phyloP scores from a whole-genome alignment of 2,888 invertebrate species.

The Eilema caniola region DNA sequence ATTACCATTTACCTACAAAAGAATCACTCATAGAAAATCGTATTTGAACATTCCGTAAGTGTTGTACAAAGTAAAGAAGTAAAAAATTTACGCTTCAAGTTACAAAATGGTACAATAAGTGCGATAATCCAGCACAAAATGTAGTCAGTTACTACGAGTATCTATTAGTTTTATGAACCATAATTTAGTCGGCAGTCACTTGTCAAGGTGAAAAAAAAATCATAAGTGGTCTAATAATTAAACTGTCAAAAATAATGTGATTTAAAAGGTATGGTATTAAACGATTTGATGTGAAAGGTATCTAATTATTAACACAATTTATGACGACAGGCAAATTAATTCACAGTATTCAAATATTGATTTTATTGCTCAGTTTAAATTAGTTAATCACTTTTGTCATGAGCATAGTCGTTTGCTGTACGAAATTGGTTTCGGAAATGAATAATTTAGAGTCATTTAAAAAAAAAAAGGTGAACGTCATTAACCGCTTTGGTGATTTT shows the following conservation, averaged over 20 bases:
- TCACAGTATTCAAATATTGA: constrained; percentile 57
- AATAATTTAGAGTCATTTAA: constrained; percentile 45
- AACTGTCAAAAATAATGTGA: constrained; percentile 53
- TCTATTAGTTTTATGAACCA: constrained; percentile 44
- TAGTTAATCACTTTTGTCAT: constrained; percentile 50
- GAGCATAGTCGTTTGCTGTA: constrained; percentile 45
- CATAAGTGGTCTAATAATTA: constrained; percentile 52
- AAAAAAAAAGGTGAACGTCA: constrained; percentile 37
- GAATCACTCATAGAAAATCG: no score
- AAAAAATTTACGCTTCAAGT: constrained; percentile 17
- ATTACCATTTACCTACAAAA: no score
- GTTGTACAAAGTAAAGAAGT: no score
- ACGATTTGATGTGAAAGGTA: constrained; percentile 53
- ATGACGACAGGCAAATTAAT: constrained; percentile 57
- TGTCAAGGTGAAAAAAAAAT: constrained; percentile 36
- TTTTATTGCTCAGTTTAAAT: constrained; percentile 56
- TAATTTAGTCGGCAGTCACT: constrained; percentile 39
- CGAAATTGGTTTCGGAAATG: constrained; percentile 49
- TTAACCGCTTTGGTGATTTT: constrained; percentile 46
- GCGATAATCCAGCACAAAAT: constrained; percentile 30
- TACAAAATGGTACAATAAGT: constrained; percentile 29
- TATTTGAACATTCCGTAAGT: no score
- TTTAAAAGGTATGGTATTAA: constrained; percentile 50
- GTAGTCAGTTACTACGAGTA: constrained; percentile 29
- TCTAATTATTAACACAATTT: constrained; percentile 55